Evolutionary conservation across 2,888 invertebrate genomes (phyloP).

Genomic region (Eupithecia pulchellata): DNA sequence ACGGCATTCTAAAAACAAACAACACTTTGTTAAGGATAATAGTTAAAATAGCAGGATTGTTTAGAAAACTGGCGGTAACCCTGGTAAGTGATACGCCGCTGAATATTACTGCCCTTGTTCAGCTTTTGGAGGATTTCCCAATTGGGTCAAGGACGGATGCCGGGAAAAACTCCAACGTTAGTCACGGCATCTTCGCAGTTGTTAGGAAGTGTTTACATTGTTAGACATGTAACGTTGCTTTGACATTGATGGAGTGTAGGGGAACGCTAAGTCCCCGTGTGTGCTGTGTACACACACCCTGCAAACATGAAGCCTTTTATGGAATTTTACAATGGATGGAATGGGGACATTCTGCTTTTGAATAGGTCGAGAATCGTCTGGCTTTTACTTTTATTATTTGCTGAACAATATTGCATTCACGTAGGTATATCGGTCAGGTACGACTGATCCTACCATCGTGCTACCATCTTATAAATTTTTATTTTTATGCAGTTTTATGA

Average conservation of each 20-base stretch:
- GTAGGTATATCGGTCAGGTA: too few species aligned
- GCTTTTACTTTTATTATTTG: not conserved
- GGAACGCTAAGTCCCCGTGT: conserved; percentile 35
- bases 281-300: conserved; percentile 34
- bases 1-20: conserved; percentile 24
- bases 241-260: conserved; percentile 45
- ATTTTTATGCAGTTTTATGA: not conserved
- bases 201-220: conserved; percentile 52
- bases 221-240: conserved; percentile 46
- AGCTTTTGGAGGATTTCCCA: conserved; percentile 54
- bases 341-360: conserved; percentile 21
- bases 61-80: conserved; percentile 7
- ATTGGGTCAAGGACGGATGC: conserved; percentile 67
- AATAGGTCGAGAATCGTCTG: not conserved
- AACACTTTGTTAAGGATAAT: not conserved
- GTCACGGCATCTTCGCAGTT: conserved; percentile 61
- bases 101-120: conserved; percentile 46
- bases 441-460: not conserved
- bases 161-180: conserved; percentile 56
- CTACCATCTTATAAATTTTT: not conserved
- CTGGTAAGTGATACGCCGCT: conserved; percentile 27
- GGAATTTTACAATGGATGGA: conserved; percentile 31
- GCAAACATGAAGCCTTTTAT: conserved; percentile 32
- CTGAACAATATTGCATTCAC: not conserved
- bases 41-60: conserved; percentile 5